Base-by-base conservation (phyloP, 1,140 invertebrate species). In the Pseudomyrmex cubaensis region DNA sequence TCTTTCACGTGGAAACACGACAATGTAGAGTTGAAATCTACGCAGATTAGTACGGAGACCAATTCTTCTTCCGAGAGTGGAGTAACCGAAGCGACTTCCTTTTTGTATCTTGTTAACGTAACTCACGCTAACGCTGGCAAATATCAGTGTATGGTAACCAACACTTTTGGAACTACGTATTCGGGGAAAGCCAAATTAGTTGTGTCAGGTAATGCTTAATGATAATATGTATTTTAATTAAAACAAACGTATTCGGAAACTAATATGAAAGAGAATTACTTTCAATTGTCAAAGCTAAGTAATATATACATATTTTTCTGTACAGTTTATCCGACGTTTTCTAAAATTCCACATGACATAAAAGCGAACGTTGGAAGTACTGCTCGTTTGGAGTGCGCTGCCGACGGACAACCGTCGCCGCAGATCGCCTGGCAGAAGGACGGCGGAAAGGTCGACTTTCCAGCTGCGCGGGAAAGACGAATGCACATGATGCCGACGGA, bases 381-480 rank as follows among this genome's bases (percentile, higher is more conserved):
- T n/a, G 98, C 98, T 0, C 96, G 96, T 62, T 94, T 99, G 7
- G 98, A 98, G 87, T 99, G 99, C 95, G 97, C 98, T 1, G 98
- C 98, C 12, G 96, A 95, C 77, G 99, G 98, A 1, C 97, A 98
- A 87, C 98, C 98, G 0, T 93, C 95, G 35, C 98, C 98, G 50
- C 96, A 98, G 93, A 98, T 99, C 85, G 96, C 97, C 0, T 98
- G 98, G 96, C 97, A 98, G 90, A 99, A 99, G 94, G 98, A 99
- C 95, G 98, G 97, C n/a, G 98, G 97, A 0, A 97, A 97, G 35
- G 35, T 35, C 92, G 97, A 99, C 93, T 99, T 99, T 93, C 98
- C 98, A 10, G 98, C 99, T 9, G 98, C 98, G 15, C 95, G 97
- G 77, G 98, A 99, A 93, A 96, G 98, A 59, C 95, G 99, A 25